Evolutionary conservation across 1,140 invertebrate species (phyloP), one percentile per base, ranked within the genome.

Genomic region (Sinella curviseta): DNA sequence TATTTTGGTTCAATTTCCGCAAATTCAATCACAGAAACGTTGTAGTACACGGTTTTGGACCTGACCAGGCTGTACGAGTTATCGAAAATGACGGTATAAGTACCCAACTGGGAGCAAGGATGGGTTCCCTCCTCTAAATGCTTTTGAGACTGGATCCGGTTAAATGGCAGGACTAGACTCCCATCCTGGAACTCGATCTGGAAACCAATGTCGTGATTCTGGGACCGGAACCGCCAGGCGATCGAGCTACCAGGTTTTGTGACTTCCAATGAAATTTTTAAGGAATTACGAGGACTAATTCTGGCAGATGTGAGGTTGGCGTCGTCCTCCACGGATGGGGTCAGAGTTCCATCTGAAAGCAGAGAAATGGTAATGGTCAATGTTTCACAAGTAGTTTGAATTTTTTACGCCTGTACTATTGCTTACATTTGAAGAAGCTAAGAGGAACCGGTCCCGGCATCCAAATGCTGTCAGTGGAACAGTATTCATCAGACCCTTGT

Each of bases 201-300:
- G 57, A 79, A 80, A 24, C 55, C 74, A 70, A 80, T 77, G 28
- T 80, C 78, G 57, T 80, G 60, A 26, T 28, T 36, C 31, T 80
- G 74, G 20, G 55, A 26, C 2, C 35, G 33, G 57, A 76, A 80
- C 30, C 55, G 55, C 78, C 78, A 80, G 8, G 33, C 26, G 1
- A 80, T 24, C 16, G 35, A 8, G 3, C 39, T 34, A 8, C 35
- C 28, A 24, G 17, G 26, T 26, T 76, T 26, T 12, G 16, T 26
- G 8, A 77, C 74, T 34, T 35, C 33, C 28, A 76, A 34, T 8
- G 14, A n/a, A 20, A 76, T 34, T 35, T 35, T 33, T 12, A 77
- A 24, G 30, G 55, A 76, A 12, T 80, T 33, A 26, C 78, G 8
- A 20, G 78, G 26, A 39, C 76, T 54, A 77, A 75, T 73, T 28